phyloP scores from a whole-genome alignment of 2,888 invertebrate species.

The Limnephilus lunatus region DNA sequence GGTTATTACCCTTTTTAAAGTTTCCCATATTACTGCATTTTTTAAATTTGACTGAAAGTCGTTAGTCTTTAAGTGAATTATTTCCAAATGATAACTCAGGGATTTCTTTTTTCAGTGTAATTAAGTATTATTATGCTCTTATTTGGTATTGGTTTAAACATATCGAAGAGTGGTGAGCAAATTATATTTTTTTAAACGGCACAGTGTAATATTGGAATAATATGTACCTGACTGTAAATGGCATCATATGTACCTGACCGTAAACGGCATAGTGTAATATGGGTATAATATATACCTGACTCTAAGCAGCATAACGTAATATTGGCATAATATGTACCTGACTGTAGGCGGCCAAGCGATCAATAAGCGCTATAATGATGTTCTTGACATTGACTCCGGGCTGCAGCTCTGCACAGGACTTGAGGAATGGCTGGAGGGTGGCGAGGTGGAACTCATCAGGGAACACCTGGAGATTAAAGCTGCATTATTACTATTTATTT shows the following conservation, averaged over 20 bases:
- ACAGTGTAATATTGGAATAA: neutral
- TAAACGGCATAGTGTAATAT: slow-evolving; percentile 78
- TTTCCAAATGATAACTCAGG: too few species aligned
- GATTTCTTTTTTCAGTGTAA: too few species aligned
- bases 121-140: too few species aligned
- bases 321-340: slow-evolving; percentile 76
- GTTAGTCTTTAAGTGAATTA: too few species aligned
- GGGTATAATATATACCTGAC: slow-evolving; percentile 78
- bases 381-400: slow-evolving; percentile 98
- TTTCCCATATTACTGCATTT: too few species aligned
- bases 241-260: slow-evolving; percentile 80
- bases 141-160: too few species aligned
- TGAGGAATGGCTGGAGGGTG: slow-evolving; percentile 95
- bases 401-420: slow-evolving; percentile 97
- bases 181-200: too few species aligned
- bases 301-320: slow-evolving; percentile 80
- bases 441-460: slow-evolving; percentile 99
- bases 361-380: slow-evolving; percentile 97
- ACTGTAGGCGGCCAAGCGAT: slow-evolving; percentile 70
- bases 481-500: slow-evolving; percentile 48
- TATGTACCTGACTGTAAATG: slow-evolving; percentile 75
- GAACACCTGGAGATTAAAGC: slow-evolving; percentile 83
- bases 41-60: too few species aligned
- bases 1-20: too few species aligned
- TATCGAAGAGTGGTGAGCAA: too few species aligned